Evolutionary conservation across 2,888 invertebrate species (phyloP).

Genomic region (Galerucella calmariensis): DNA sequence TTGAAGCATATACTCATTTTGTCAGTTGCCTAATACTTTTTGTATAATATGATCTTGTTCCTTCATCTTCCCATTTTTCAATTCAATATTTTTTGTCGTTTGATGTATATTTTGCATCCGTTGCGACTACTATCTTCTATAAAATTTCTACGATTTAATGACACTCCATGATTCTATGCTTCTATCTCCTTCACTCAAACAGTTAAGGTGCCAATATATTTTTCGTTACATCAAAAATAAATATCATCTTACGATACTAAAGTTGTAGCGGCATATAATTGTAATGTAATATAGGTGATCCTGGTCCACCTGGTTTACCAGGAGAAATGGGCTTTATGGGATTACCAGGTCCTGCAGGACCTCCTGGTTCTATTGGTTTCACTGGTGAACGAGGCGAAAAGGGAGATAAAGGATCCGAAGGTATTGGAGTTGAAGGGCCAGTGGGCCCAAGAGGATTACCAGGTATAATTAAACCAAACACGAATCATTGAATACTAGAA

Average conservation of each 20-base stretch:
- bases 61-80: not conserved
- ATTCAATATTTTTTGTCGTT: not conserved
- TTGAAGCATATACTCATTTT: too few species aligned
- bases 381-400: slow-evolving; percentile 78
- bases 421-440: slow-evolving; percentile 79
- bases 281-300: slow-evolving; percentile 66
- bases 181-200: not conserved
- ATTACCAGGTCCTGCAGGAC: slow-evolving; percentile 71
- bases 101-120: not conserved
- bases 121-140: not conserved
- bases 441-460: slow-evolving; percentile 76
- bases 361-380: slow-evolving; percentile 71
- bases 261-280: not conserved
- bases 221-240: not conserved
- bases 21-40: too few species aligned
- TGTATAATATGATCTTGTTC: too few species aligned
- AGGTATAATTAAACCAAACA: slow-evolving; percentile 65
- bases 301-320: slow-evolving; percentile 74
- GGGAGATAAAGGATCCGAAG: slow-evolving; percentile 78
- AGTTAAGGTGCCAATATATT: not conserved
- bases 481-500: too few species aligned
- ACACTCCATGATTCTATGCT: not conserved
- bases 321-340: slow-evolving; percentile 77
- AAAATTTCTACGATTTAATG: not conserved
- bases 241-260: not conserved